Evolutionary conservation across 2,797 vertebrate species (phyloP).

Genomic region (Gobionotothen gibberifrons): DNA sequence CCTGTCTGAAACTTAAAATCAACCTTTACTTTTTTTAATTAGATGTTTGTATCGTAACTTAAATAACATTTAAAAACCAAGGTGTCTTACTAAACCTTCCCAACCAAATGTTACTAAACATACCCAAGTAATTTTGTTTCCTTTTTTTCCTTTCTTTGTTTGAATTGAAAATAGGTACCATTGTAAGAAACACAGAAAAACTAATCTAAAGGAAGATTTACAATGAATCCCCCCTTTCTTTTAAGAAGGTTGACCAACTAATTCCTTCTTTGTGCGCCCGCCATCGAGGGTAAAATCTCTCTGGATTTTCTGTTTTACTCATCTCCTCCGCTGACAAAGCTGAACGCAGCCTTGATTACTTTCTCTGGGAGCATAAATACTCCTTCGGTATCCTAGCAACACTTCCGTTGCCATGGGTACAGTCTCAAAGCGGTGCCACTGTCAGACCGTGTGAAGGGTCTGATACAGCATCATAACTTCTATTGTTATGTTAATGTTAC

Average conservation of each 20-base stretch:
- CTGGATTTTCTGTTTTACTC: constrained; percentile 8
- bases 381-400: constrained; percentile 66
- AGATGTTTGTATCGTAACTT: too few species aligned
- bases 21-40: too few species aligned
- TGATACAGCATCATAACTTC: constrained; percentile 39
- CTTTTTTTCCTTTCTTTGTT: neutral
- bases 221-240: too few species aligned
- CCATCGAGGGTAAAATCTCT: constrained; percentile 12
- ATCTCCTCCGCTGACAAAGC: constrained; percentile 29
- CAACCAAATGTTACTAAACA: too few species aligned
- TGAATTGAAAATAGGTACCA: neutral
- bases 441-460: constrained; percentile 17
- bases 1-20: too few species aligned
- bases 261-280: neutral
- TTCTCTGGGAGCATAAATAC: constrained; percentile 36
- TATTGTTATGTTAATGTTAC: constrained; percentile 63
- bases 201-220: neutral
- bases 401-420: constrained; percentile 62
- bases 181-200: neutral
- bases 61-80: too few species aligned
- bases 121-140: too few species aligned
- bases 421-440: constrained; percentile 57
- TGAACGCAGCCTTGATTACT: constrained; percentile 41
- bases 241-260: too few species aligned
- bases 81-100: too few species aligned